Percentiles rank a stretch among this genome's conserved stretches.
These are phyloP conservation scores for Cacoxenus indagator DNA, from an alignment of 2,888 invertebrate genomes.

Conservation along the genomic window DNA sequence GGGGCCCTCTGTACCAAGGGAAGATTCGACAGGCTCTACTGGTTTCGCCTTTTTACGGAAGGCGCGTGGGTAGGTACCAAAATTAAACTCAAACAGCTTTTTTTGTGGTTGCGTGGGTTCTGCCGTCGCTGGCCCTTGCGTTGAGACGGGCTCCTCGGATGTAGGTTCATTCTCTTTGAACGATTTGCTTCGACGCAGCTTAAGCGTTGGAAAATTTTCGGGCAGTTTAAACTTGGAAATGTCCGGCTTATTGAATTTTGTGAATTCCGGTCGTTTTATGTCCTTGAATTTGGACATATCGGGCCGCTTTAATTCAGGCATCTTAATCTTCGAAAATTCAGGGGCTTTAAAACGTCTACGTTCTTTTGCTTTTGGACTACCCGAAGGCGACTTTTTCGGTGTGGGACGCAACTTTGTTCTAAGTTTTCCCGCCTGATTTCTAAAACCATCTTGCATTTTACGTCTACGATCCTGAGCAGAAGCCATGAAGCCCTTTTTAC, in stretches of 20 bases:
- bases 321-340: slow-evolving; percentile 70
- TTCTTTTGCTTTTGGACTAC: slow-evolving; percentile 67
- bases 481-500: slow-evolving; percentile 72
- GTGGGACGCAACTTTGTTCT: slow-evolving; percentile 77
- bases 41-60: slow-evolving; percentile 70
- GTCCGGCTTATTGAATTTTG: slow-evolving; percentile 73
- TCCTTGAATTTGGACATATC: slow-evolving; percentile 72
- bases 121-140: slow-evolving; percentile 37
- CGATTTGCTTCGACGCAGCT: slow-evolving; percentile 71
- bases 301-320: slow-evolving; percentile 69
- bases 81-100: slow-evolving; percentile 79
- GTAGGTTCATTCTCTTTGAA: slow-evolving; percentile 63
- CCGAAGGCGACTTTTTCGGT: slow-evolving; percentile 57
- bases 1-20: slow-evolving; percentile 60
- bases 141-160: slow-evolving; percentile 29
- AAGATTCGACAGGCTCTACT: slow-evolving; percentile 49
- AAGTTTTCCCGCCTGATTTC: slow-evolving; percentile 80
- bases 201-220: slow-evolving; percentile 76
- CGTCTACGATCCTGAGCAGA: slow-evolving; percentile 72
- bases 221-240: slow-evolving; percentile 77
- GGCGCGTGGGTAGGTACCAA: slow-evolving; percentile 84
- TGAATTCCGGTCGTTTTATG: slow-evolving; percentile 67
- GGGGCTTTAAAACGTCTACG: slow-evolving; percentile 67
- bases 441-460: slow-evolving; percentile 78
- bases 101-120: slow-evolving; percentile 70